These are phyloP conservation scores for Plagodis pulveraria DNA, from an alignment of 2,888 invertebrate genomes.

Conservation along the genomic window DNA sequence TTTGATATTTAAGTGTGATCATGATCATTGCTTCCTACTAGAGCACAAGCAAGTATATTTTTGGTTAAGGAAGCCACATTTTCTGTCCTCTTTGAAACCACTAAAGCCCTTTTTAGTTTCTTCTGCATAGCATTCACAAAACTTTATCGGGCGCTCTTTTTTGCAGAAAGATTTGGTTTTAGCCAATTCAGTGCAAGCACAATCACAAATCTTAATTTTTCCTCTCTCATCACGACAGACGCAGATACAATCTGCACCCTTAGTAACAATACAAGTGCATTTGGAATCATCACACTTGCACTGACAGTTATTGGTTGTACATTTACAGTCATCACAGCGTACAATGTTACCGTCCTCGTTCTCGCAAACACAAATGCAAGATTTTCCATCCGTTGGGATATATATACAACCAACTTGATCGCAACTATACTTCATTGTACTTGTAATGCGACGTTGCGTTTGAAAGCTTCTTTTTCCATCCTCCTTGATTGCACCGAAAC, in stretches of 20 bases:
- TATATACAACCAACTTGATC: conserved; percentile 46
- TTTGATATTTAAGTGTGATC: too few relatives aligned
- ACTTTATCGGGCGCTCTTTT: not conserved
- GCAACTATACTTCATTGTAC: conserved; percentile 31
- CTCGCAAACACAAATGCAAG: conserved; percentile 46
- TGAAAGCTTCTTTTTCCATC: too few relatives aligned
- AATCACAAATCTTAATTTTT: conserved; percentile 27
- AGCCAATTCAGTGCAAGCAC: conserved; percentile 3
- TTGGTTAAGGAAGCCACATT: not conserved
- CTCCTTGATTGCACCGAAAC: not conserved
- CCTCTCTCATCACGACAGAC: conserved; percentile 29
- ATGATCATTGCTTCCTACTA: too few relatives aligned
- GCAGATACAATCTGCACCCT: conserved; percentile 35
- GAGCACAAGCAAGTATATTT: too few relatives aligned
- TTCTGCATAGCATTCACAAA: not conserved
- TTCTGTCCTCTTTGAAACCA: too few relatives aligned
- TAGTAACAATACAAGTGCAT: conserved; percentile 36
- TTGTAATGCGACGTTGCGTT: not conserved
- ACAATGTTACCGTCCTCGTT: conserved; percentile 41
- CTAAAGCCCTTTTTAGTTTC: too few relatives aligned
- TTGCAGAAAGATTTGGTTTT: conserved; percentile 32
- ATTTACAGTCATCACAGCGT: conserved; percentile 46
- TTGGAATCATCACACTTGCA: conserved; percentile 29
- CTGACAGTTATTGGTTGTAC: conserved; percentile 20
- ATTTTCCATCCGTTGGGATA: conserved; percentile 40